A percentile compares a stretch with the other conserved stretches of the same genome.
Evolutionary conservation across 2,888 invertebrate genomes (phyloP).

Genomic region (Anticlea derivata): DNA sequence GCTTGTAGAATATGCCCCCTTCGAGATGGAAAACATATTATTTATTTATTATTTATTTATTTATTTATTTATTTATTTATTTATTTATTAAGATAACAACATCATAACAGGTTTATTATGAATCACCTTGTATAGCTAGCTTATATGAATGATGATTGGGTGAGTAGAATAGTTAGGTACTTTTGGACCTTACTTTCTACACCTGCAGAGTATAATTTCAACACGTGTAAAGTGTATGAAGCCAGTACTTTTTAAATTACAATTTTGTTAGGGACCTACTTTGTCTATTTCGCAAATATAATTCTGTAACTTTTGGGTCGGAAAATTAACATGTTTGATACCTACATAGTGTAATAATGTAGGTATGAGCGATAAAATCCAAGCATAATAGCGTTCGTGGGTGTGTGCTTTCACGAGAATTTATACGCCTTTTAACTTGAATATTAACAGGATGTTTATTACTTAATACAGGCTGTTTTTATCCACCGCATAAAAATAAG

Average conservation of each 20-base stretch:
- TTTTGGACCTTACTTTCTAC: too few relatives aligned
- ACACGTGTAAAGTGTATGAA: not conserved
- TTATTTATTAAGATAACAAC: too few relatives aligned
- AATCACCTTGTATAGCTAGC: too few relatives aligned
- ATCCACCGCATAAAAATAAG: not conserved
- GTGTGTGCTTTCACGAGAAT: constrained; percentile 26
- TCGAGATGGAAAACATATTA: too few relatives aligned
- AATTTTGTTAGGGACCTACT: constrained; percentile 9
- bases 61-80: too few relatives aligned
- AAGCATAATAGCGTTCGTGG: constrained; percentile 34
- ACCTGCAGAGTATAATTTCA: not conserved
- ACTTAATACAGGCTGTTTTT: constrained; percentile 14
- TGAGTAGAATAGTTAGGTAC: too few relatives aligned
- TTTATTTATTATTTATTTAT: too few relatives aligned
- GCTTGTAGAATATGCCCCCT: too few relatives aligned
- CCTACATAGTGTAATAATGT: constrained; percentile 25
- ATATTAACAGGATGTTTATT: constrained; percentile 21
- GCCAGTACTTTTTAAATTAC: constrained; percentile 8
- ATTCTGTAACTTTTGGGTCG: constrained; percentile 43
- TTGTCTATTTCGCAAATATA: constrained; percentile 34
- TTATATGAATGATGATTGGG: too few relatives aligned
- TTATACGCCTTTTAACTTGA: constrained; percentile 25
- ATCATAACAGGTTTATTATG: too few relatives aligned
- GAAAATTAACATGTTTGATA: constrained; percentile 42
- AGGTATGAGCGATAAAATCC: constrained; percentile 38